Evolutionary conservation across 2,888 invertebrate genomes (phyloP).

Genomic region (Scelioninae gen. 1): DNA sequence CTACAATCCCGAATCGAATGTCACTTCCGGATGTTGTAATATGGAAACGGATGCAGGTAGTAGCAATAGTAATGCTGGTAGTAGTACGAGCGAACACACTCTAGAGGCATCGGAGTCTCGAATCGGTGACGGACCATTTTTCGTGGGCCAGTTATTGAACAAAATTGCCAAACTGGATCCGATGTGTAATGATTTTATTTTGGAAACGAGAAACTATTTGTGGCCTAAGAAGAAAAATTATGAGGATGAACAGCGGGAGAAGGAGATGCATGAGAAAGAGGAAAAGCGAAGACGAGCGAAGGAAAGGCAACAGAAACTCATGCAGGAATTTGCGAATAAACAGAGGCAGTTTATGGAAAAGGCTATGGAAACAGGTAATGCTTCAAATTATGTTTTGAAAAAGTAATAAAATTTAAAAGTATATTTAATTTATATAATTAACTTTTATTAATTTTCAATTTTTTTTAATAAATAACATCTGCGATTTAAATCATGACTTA

Average conservation of each 20-base stretch:
- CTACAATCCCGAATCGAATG: slow-evolving; percentile 85
- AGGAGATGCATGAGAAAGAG: slow-evolving; percentile 91
- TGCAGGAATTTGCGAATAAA: slow-evolving; percentile 96
- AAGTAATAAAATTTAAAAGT: too few relatives aligned
- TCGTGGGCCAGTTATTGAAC: slow-evolving; percentile 91
- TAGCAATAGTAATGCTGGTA: slow-evolving; percentile 49
- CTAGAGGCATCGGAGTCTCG: slow-evolving; percentile 80
- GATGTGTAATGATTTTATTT: slow-evolving; percentile 89
- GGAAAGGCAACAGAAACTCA: slow-evolving; percentile 95
- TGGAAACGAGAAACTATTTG: slow-evolving; percentile 89
- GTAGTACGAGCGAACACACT: slow-evolving; percentile 39
- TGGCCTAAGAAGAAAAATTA: slow-evolving; percentile 93
- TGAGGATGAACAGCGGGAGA: slow-evolving; percentile 89
- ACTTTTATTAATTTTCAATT: too few relatives aligned
- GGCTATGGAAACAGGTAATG: slow-evolving; percentile 87
- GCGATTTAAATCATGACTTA: too few relatives aligned
- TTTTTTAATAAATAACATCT: too few relatives aligned
- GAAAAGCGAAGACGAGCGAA: slow-evolving; percentile 93
- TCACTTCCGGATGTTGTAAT: slow-evolving; percentile 73
- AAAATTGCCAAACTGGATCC: slow-evolving; percentile 90
- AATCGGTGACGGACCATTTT: slow-evolving; percentile 94
- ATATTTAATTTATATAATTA: too few relatives aligned
- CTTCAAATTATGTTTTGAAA: slow-evolving; percentile 50
- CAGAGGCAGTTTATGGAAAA: slow-evolving; percentile 96
- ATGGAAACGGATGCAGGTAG: slow-evolving; percentile 80